These are phyloP conservation scores for Danio choprae DNA, from an alignment of 2,797 vertebrate genomes.

Conservation along the genomic window DNA sequence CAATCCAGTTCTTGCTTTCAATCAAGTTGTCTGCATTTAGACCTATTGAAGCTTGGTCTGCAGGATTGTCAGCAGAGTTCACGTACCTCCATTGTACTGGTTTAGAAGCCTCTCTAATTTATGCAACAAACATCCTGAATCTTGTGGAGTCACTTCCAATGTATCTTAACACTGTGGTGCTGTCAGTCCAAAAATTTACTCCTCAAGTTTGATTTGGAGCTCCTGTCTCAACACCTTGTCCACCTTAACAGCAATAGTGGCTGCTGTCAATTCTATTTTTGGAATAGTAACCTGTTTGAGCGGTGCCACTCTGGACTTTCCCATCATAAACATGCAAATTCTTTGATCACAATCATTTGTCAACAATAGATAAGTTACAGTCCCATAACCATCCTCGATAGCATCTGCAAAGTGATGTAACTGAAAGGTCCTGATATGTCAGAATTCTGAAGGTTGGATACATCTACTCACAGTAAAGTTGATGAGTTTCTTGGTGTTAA, in stretches of 20 bases:
- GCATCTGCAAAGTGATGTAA: conserved; percentile 23
- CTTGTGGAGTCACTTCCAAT: conserved; percentile 26
- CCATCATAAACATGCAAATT: background rate
- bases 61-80: conserved; percentile 19
- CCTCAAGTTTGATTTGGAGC: conserved; percentile 17
- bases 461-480: conserved; percentile 15
- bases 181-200: conserved; percentile 42
- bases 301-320: background rate
- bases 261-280: conserved; percentile 34
- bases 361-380: background rate
- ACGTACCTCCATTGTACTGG: conserved; percentile 41
- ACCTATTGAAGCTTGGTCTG: conserved; percentile 29
- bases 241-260: conserved; percentile 11
- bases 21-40: background rate
- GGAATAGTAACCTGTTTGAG: conserved; percentile 7
- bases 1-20: background rate
- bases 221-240: conserved; percentile 16
- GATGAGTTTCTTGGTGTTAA: background rate
- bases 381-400: conserved; percentile 13
- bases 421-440: background rate
- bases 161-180: conserved; percentile 44
- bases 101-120: conserved; percentile 21
- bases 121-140: conserved; percentile 42
- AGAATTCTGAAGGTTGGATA: background rate
- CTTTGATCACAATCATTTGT: background rate